Evolutionary conservation across 2,797 vertebrate genomes (phyloP), one percentile per base, ranked within the genome.

Genomic region (Helicolenus hilgendorfi): DNA sequence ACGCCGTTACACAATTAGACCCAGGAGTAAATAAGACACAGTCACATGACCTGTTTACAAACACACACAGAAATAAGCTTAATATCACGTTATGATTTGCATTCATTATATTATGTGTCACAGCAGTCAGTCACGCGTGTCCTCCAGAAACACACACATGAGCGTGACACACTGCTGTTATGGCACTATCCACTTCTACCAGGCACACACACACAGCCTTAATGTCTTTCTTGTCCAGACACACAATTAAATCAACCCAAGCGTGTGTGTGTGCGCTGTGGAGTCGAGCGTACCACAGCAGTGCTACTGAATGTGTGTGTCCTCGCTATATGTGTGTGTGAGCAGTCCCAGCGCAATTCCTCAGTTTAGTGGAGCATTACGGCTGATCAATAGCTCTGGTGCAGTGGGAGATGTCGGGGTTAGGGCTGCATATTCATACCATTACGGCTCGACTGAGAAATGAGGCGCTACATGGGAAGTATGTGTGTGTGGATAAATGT

Each of bases 291-390:
- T 22, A 31, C 24, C 1, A 3, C 24, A 27, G 70, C 6, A 14
- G 15, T 41, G 15, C 69, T 29, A 2, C 45, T 38, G 79, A 67
- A 31, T 45, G 78, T 77, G 78, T 77, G 49, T 84, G 86, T 53
- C 45, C 55, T 69, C 20, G 14, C 7, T 72, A 15, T 73, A 4
- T 73, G 72, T 87, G 92, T 63, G 75, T 58, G 15, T 85, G 89
- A 92, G 83, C 38, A 88, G 80, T 94, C 93, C 94, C 94, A 91
- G 92, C 33, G 74, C 95, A 96, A 96, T 94, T 93, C 95, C 74
- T 94, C 93, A 95, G 95, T 95, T 96, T 97, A 97, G 95, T 93
- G 92, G 94, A 97, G 97, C 96, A 96, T 97, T 95, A 96, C 92
- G n/a, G 85, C 89, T 86, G 95, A 97, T 97, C 97, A 96, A 97